These are phyloP conservation scores for Palloptera scutellata DNA, from an alignment of 2,888 invertebrate genomes.

Conservation along the genomic window DNA sequence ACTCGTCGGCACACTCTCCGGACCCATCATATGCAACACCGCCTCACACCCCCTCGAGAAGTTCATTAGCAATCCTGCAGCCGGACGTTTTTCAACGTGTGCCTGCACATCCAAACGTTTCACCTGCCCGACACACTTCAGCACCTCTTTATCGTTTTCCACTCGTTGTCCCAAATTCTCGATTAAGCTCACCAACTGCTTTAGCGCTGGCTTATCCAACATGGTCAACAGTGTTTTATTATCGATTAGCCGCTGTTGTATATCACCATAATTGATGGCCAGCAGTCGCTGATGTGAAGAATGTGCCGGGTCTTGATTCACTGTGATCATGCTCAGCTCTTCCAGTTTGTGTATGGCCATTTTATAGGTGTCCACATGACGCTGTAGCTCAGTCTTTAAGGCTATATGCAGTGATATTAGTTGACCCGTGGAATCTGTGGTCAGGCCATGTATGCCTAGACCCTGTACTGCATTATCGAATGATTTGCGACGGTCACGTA, in stretches of 20 bases:
- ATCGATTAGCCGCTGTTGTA: constrained; percentile 89
- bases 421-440: constrained; percentile 71
- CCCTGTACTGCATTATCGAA: constrained; percentile 88
- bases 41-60: constrained; percentile 78
- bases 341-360: constrained; percentile 87
- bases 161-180: constrained; percentile 79
- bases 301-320: constrained; percentile 78
- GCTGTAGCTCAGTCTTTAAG: constrained; percentile 82
- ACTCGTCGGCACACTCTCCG: constrained; percentile 64
- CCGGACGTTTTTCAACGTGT: constrained; percentile 72
- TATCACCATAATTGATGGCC: constrained; percentile 83
- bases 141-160: constrained; percentile 89
- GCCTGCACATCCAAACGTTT: constrained; percentile 72
- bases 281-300: constrained; percentile 90
- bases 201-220: constrained; percentile 81
- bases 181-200: constrained; percentile 76
- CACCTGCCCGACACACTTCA: constrained; percentile 76
- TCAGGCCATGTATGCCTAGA: constrained; percentile 85
- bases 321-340: constrained; percentile 70
- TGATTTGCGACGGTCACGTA: constrained; percentile 75
- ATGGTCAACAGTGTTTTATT: constrained; percentile 89
- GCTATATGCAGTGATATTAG: constrained; percentile 83
- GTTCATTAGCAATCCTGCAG: constrained; percentile 77
- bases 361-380: constrained; percentile 86
- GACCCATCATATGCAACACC: constrained; percentile 79